Conservation (phyloP, 2,797 vertebrate species). For the Dryobates pubescens region DNA sequence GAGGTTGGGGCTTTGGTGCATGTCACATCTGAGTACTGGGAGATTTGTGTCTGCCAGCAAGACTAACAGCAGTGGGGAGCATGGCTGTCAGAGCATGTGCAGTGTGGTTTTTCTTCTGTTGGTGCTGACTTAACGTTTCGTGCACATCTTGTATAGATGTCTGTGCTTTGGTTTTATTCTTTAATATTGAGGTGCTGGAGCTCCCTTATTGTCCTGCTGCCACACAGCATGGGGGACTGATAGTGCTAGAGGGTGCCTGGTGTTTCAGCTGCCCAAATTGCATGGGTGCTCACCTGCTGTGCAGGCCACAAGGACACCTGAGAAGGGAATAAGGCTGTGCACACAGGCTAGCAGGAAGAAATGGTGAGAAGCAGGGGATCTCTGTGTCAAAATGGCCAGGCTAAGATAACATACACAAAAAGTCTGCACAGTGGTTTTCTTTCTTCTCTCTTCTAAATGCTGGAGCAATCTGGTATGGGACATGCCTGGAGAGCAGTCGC, state of each 20-base stretch:
- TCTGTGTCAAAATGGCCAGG: background rate
- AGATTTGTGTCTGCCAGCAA: background rate
- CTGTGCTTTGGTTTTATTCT: fast-evolving
- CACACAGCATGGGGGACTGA: fast-evolving
- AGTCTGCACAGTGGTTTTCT: fast-evolving
- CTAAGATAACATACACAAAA: background rate
- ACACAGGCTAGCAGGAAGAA: background rate
- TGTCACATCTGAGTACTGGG: background rate
- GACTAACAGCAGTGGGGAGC: background rate
- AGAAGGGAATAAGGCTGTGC: background rate
- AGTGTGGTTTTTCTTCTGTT: background rate
- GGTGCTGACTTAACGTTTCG: background rate
- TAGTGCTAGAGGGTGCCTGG: fast-evolving
- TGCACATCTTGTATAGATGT: background rate
- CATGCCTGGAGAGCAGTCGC: background rate
- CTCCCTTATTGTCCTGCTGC: background rate
- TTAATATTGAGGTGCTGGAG: background rate
- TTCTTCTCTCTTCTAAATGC: background rate
- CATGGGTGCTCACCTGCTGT: fast-evolving
- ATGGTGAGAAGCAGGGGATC: no score
- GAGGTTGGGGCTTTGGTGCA: background rate
- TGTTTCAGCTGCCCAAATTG: background rate
- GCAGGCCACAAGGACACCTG: no score
- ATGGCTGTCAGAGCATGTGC: fast-evolving
- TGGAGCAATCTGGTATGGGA: background rate